Evolutionary conservation across 2,797 vertebrate genomes (phyloP).

Genomic region (Nasua narica): DNA sequence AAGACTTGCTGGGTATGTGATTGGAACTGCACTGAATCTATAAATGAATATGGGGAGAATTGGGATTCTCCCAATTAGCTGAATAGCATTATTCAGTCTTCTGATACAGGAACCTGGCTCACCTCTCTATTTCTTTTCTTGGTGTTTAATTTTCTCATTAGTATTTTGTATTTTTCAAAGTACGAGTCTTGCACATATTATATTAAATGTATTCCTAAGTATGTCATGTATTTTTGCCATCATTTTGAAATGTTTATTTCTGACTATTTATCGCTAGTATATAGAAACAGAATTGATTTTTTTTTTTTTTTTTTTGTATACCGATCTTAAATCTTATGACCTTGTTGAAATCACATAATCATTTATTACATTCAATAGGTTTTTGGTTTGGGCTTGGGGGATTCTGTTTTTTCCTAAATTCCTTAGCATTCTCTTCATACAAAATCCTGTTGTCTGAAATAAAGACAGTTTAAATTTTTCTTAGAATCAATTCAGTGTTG

Average conservation of each 20-base stretch:
- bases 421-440: not conserved
- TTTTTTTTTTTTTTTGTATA: not conserved
- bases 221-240: not conserved
- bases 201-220: not conserved
- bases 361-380: not conserved
- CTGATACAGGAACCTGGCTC: not conserved
- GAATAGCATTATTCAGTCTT: not conserved
- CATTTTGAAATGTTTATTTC: not conserved
- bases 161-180: not conserved
- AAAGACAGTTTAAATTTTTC: not conserved
- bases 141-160: not conserved
- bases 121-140: not conserved
- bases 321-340: not conserved
- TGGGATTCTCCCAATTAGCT: too few species aligned
- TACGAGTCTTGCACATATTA: not conserved
- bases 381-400: not conserved
- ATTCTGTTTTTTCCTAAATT: not conserved
- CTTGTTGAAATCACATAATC: not conserved
- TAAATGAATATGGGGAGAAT: not conserved
- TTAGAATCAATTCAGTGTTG: not conserved
- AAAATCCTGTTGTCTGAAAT: not conserved
- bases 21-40: not conserved
- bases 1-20: not conserved
- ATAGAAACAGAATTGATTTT: not conserved
- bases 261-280: not conserved